Percentiles rank a stretch among this genome's conserved stretches.
phyloP scores from a whole-genome alignment of 2,888 invertebrate species.

The Arctia plantaginis region DNA sequence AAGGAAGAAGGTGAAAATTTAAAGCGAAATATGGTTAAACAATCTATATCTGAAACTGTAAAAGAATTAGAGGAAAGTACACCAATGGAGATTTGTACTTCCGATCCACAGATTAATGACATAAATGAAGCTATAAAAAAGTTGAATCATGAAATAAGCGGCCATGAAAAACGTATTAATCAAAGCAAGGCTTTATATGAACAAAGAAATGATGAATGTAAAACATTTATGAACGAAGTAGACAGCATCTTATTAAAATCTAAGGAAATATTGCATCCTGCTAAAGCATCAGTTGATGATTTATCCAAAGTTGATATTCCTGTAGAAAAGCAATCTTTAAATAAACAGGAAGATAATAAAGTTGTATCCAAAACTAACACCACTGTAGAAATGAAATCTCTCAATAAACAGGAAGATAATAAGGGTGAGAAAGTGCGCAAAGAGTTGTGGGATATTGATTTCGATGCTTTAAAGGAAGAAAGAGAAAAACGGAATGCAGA shows the following conservation, averaged over 20 bases:
- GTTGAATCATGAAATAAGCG: constrained; percentile 71
- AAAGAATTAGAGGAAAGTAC: constrained; percentile 26
- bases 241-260: constrained; percentile 76
- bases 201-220: constrained; percentile 74
- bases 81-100: constrained; percentile 47
- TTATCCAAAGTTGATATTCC: constrained; percentile 28
- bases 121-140: constrained; percentile 74
- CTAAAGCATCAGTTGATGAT: constrained; percentile 5
- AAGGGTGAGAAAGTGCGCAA: constrained; percentile 57
- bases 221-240: constrained; percentile 77
- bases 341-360: constrained; percentile 24
- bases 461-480: constrained; percentile 54
- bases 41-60: constrained; percentile 27
- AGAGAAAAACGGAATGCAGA: constrained; percentile 59
- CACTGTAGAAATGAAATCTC: constrained; percentile 13
- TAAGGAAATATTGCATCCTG: constrained; percentile 72
- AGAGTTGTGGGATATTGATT: constrained; percentile 70
- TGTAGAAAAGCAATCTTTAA: constrained; percentile 31
- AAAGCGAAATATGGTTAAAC: constrained; percentile 43
- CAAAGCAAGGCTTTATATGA: constrained; percentile 72
- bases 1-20: constrained; percentile 65
- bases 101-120: constrained; percentile 72
- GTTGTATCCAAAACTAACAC: constrained; percentile 27
- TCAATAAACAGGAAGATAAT: constrained; percentile 23
- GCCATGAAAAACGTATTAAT: constrained; percentile 75